Base-by-base conservation (phyloP, 2,797 vertebrate species). In the Coracias cyanogaster region DNA sequence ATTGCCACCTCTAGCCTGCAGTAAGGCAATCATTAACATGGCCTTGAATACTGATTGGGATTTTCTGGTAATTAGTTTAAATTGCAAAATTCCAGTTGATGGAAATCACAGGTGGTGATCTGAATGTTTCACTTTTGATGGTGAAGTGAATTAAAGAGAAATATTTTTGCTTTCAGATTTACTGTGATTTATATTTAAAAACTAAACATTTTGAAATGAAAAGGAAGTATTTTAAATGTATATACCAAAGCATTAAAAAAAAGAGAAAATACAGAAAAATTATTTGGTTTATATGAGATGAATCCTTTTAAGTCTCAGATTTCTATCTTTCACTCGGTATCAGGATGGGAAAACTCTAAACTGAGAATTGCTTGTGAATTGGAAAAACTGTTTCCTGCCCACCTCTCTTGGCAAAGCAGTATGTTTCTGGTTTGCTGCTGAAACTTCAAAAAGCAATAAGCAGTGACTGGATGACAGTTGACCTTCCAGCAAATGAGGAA, bases 381-480 rank as follows among this genome's bases (percentile, higher is more conserved):
- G 91, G 67, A 92, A 95, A 96, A 96, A 58, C 37, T 15, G 3
- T 70, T 96, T 95, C 93, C 93, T 95, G 86, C 60, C 83, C 90
- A 93, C 60, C 74, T 91, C 67, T 65, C 83, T 65, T 78, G 83
- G 81, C 81, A 96, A 93, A 94, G 67, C 71, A 45, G 71, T 45
- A 3, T 64, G 58, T 80, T 90, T 95, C 81, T 90, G 57, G 91
- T 94, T 96, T 94, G 85, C 72, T 93, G 72, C 15, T 92, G 64
- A 62, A 83, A 84, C 82, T 93, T 92, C 71, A 62, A 92, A 93
- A 94, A 93, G 17, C 72, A 93, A 39, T 54, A 82, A 65, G 67
- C 81, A 58, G n/a, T 19, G 35, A 15, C 49, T 81, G 80, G 64
- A 86, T 80, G 70, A 65, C 74, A 77, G 83, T 6, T 90, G 81